Evolutionary conservation across 2,888 invertebrate genomes (phyloP).

Genomic region (Yponomeuta cagnagella): DNA sequence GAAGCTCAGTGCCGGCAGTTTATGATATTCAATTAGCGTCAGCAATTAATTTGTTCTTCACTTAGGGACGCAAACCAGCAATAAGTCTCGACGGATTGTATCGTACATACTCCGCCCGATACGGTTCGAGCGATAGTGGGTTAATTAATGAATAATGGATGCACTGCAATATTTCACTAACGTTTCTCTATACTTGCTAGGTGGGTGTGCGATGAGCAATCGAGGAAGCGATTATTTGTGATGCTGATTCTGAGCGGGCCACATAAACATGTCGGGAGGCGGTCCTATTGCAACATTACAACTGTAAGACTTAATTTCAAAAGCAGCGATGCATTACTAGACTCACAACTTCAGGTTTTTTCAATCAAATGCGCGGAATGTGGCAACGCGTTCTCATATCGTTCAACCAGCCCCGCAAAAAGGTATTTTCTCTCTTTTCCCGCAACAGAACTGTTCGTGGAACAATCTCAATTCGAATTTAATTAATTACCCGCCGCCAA

Average conservation of each 20-base stretch:
- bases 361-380: constrained; percentile 30
- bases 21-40: constrained; percentile 5
- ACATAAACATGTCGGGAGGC: constrained; percentile 19
- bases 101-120: constrained; percentile 5
- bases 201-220: constrained; percentile 31
- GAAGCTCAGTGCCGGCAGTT: neutral
- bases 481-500: constrained; percentile 48
- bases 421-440: constrained; percentile 53
- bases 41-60: neutral
- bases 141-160: constrained; percentile 68
- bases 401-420: constrained; percentile 32
- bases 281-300: constrained; percentile 9
- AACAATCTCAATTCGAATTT: constrained; percentile 54
- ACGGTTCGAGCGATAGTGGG: constrained; percentile 35
- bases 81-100: constrained; percentile 10
- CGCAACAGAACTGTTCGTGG: constrained; percentile 36
- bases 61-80: constrained; percentile 3
- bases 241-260: constrained; percentile 28
- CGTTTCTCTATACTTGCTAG: constrained; percentile 35
- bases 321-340: neutral
- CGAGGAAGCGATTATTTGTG: constrained; percentile 34
- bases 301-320: constrained; percentile 1
- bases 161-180: constrained; percentile 52
- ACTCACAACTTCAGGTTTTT: constrained; percentile 6
- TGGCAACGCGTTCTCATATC: constrained; percentile 30